A percentile compares a stretch with the other conserved stretches of the same genome.
phyloP scores from a whole-genome alignment of 2,888 invertebrate species.

The Ochropacha duplaris region DNA sequence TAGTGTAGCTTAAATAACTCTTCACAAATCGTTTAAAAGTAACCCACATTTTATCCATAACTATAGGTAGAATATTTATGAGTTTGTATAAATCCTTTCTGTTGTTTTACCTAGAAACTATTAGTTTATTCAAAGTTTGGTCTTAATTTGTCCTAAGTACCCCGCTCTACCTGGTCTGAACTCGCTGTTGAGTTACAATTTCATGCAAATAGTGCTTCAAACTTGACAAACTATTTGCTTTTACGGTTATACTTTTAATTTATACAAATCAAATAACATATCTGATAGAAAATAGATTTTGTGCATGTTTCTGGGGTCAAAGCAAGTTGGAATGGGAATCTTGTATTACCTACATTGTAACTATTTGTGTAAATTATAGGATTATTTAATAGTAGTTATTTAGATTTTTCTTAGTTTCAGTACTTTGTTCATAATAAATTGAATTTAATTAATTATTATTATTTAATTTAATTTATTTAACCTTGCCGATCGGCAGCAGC shows the following conservation, averaged over 20 bases:
- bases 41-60: too few species aligned
- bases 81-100: background rate
- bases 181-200: conserved; percentile 23
- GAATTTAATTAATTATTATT: too few species aligned
- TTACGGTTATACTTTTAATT: conserved; percentile 29
- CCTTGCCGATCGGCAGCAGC: too few species aligned
- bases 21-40: too few species aligned
- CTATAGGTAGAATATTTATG: background rate
- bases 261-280: background rate
- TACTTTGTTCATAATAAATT: too few species aligned
- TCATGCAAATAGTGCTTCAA: conserved; percentile 39
- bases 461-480: too few species aligned
- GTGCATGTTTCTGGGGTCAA: background rate
- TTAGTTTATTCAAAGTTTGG: conserved; percentile 27
- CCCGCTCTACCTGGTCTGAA: conserved; percentile 20
- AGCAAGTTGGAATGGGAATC: too few species aligned
- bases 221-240: conserved; percentile 16
- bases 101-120: background rate
- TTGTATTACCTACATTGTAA: too few species aligned
- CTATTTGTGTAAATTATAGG: background rate
- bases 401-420: background rate
- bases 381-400: background rate
- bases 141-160: conserved; percentile 29
- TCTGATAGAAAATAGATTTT: background rate
- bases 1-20: too few species aligned